These are phyloP conservation scores for Stomatorhinus ivindoensis DNA, from an alignment of 2,113 vertebrate genomes.

Conservation along the genomic window DNA sequence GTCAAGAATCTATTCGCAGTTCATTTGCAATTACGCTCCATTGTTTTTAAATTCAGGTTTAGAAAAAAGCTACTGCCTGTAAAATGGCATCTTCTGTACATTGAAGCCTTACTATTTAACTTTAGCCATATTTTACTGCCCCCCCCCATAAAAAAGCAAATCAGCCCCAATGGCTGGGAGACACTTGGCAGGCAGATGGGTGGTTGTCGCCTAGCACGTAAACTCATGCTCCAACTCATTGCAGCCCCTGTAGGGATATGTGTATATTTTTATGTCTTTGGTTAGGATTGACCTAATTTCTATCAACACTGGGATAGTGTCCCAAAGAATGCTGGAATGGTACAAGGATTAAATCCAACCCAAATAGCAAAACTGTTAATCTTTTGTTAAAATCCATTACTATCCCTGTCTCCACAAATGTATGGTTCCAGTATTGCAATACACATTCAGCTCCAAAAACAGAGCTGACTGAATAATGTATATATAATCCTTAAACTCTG, in stretches of 20 bases:
- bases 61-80: slow-evolving; percentile 49
- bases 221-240: neutral
- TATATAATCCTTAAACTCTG: neutral
- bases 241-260: neutral
- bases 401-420: neutral
- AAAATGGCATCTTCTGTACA: slow-evolving; percentile 25
- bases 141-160: neutral
- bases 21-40: slow-evolving; percentile 39
- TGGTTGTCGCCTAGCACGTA: neutral
- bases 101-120: slow-evolving; percentile 1
- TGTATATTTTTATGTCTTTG: neutral
- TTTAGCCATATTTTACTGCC: neutral
- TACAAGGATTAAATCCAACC: neutral
- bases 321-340: neutral
- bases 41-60: slow-evolving; percentile 39
- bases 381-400: neutral
- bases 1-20: slow-evolving; percentile 20
- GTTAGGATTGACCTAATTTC: neutral
- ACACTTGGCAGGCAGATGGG: neutral
- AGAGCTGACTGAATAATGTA: neutral
- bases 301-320: neutral
- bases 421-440: neutral
- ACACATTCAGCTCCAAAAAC: neutral
- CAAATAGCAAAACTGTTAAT: neutral
- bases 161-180: neutral